These are phyloP conservation scores for Cyanoramphus novaezelandiae DNA, from an alignment of 2,113 vertebrate species.

Conservation along the genomic window DNA sequence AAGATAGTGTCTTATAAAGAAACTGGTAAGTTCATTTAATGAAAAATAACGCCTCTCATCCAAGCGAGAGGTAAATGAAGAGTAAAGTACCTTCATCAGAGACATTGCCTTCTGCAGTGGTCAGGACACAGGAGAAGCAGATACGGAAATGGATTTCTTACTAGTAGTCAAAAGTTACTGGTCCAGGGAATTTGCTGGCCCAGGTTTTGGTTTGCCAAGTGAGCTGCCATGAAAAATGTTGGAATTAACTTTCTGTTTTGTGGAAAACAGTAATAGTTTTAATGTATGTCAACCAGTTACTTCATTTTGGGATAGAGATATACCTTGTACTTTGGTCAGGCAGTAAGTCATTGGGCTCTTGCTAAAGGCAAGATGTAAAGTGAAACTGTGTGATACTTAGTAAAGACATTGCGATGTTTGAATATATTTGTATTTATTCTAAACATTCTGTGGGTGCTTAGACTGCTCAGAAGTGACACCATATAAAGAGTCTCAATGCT, in stretches of 20 bases:
- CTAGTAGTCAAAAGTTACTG: not conserved
- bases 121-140: not conserved
- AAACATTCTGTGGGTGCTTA: not conserved
- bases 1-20: slow-evolving; percentile 84
- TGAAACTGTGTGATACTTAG: not conserved
- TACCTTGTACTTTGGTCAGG: not conserved
- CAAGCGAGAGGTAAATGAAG: not conserved
- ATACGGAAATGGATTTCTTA: not conserved
- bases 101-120: not conserved
- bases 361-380: not conserved
- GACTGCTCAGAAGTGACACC: not conserved
- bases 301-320: not conserved
- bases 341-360: not conserved
- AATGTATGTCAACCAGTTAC: not conserved
- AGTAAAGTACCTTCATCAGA: not conserved
- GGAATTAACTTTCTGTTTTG: not conserved
- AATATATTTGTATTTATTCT: not conserved
- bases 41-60: not conserved
- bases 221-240: not conserved
- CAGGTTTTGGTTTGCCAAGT: not conserved
- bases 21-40: slow-evolving; percentile 79
- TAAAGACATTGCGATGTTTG: not conserved
- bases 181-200: not conserved
- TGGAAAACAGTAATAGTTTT: not conserved
- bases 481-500: not conserved